These are phyloP conservation scores for Trachymyrmex septentrionalis DNA, from an alignment of 1,140 invertebrate species.

Conservation along the genomic window DNA sequence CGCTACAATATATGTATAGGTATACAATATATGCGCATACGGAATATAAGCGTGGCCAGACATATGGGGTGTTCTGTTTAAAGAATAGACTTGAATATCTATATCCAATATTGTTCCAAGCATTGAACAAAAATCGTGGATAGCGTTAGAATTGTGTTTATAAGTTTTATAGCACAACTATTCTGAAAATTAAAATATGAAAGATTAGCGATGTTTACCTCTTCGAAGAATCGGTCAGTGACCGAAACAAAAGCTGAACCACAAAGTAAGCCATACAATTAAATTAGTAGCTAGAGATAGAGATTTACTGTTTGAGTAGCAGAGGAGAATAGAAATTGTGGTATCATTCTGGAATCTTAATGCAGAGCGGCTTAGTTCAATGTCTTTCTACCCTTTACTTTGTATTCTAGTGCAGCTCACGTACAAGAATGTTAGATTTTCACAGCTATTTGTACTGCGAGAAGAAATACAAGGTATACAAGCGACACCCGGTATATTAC, in stretches of 20 bases:
- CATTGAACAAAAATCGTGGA: background rate
- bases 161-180: background rate
- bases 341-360: slow-evolving; percentile 68
- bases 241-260: background rate
- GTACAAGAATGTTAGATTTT: slow-evolving; percentile 63
- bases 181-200: slow-evolving; percentile 9
- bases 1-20: slow-evolving; percentile 59
- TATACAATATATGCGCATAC: slow-evolving; percentile 78
- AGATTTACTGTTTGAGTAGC: background rate
- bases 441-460: slow-evolving; percentile 68
- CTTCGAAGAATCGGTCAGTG: background rate
- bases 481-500: slow-evolving; percentile 86
- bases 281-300: background rate
- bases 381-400: background rate
- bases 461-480: slow-evolving; percentile 78
- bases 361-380: slow-evolving; percentile 51
- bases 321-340: slow-evolving; percentile 20
- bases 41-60: slow-evolving; percentile 75
- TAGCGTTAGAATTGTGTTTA: background rate
- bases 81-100: slow-evolving; percentile 14
- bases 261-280: background rate
- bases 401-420: slow-evolving; percentile 7
- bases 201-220: background rate
- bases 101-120: slow-evolving; percentile 15
- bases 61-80: slow-evolving; percentile 80